phyloP scores from a whole-genome alignment of 1,140 invertebrate genomes.

The Drosophila seguyi region DNA sequence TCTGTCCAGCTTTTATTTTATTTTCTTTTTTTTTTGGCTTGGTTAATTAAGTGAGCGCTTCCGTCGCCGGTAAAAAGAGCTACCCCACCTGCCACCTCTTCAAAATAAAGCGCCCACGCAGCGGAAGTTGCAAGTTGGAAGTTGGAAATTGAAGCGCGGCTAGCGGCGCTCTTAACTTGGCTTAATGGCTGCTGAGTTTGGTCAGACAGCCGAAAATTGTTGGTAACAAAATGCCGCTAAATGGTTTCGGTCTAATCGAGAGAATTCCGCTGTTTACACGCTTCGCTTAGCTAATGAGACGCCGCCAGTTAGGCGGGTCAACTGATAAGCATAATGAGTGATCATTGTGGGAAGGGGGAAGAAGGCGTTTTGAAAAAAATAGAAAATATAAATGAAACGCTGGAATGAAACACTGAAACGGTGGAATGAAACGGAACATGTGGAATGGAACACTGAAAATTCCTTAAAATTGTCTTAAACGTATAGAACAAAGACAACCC shows the following conservation, averaged over 20 bases:
- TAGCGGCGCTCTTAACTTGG: constrained; percentile 64
- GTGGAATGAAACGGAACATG: constrained; percentile 1
- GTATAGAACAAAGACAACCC: background rate
- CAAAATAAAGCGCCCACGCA: constrained; percentile 40
- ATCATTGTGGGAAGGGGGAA: constrained; percentile 2
- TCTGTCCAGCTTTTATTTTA: constrained; percentile 9
- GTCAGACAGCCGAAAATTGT: constrained; percentile 51
- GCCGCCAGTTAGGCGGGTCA: constrained; percentile 3
- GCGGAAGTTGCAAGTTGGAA: constrained; percentile 67
- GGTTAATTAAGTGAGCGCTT: constrained; percentile 76
- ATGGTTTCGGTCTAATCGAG: constrained; percentile 63
- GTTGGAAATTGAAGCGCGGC: constrained; percentile 51
- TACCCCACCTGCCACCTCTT: background rate
- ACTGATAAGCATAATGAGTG: constrained; percentile 47
- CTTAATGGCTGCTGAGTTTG: constrained; percentile 40
- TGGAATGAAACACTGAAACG: background rate
- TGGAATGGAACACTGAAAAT: constrained; percentile 4
- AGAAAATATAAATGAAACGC: background rate
- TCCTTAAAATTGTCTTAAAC: background rate
- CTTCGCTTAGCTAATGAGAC: constrained; percentile 76
- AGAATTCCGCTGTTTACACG: constrained; percentile 79
- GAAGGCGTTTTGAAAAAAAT: background rate
- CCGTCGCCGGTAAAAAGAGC: constrained; percentile 38
- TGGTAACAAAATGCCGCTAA: constrained; percentile 79
- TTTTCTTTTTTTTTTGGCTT: background rate